Evolutionary conservation across 2,888 invertebrate genomes (phyloP), one percentile per base, ranked within the genome.

Genomic region (Orchesellides sinensis): DNA sequence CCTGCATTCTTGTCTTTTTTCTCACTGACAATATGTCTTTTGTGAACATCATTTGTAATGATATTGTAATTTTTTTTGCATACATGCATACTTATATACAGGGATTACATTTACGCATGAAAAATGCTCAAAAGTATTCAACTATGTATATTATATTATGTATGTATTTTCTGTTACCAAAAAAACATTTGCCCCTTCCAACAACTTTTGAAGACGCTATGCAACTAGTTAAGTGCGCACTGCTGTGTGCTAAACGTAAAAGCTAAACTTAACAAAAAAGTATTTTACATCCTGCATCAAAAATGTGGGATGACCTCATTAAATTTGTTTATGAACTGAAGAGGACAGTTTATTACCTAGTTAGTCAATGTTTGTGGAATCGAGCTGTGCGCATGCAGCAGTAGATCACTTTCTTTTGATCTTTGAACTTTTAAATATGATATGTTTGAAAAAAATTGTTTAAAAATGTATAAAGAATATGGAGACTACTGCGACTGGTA

Each of bases 231-330:
- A n/a, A n/a, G n/a, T n/a, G n/a, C n/a, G n/a, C n/a, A n/a, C n/a
- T n/a, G n/a, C n/a, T n/a, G n/a, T n/a, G 10, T 40, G 10, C n/a
- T n/a, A 40, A 8, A 5, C 14, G 40, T 8, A 40, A 14, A 8
- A 14, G 2, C 40, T 40, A 8, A 40, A 8, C n/a, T 8, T 2
- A 17, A 52, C 8, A 17, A 52, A 52, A 52, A 52, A 52, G 1
- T 52, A n/a, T n/a, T n/a, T n/a, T n/a, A n/a, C n/a, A 79, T 79
- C 79, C 79, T 79, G 79, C 59, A 79, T 72, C 59, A 45, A 70
- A 63, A 80, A 80, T 73, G 80, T 66, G 73, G 80, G 68, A 32
- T 80, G 80, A 80, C 80, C 80, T 80, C 73, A 80, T 80, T 80
- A 65, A 73, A 68, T 73, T 66, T 66, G 80, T 80, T 80, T 80